A percentile compares a stretch with the other conserved stretches of the same genome.
These are phyloP conservation scores for Hetaerina titia DNA, from an alignment of 2,888 invertebrate species.

Conservation along the genomic window DNA sequence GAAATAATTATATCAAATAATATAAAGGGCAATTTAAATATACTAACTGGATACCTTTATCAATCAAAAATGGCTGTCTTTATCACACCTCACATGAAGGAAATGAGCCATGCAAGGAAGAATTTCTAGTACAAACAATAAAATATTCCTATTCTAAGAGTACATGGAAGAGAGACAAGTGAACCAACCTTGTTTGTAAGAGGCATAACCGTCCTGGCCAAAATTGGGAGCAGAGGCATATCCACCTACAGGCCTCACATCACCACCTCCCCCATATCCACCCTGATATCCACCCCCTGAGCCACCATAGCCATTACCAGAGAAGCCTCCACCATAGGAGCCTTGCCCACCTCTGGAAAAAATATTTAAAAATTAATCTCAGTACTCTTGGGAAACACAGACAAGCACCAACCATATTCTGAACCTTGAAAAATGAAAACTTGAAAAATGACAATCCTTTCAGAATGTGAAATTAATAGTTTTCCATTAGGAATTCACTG, in stretches of 20 bases:
- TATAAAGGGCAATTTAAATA: not conserved
- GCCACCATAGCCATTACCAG: constrained; percentile 48
- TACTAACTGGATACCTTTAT: not conserved
- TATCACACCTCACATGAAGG: not conserved
- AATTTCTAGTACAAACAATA: not conserved
- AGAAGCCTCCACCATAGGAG: constrained; percentile 44
- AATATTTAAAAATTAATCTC: no score
- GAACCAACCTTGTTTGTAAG: constrained; percentile 59
- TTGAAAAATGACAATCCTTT: no score
- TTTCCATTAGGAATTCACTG: no score
- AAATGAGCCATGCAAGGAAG: not conserved
- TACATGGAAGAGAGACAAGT: no score
- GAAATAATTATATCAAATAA: not conserved
- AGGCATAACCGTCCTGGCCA: constrained; percentile 60
- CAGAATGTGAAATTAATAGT: no score
- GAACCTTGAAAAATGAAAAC: no score
- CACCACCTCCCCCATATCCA: constrained; percentile 53
- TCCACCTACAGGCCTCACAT: constrained; percentile 54
- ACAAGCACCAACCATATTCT: no score
- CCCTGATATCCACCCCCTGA: constrained; percentile 60
- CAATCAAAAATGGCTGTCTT: not conserved
- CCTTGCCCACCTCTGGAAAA: constrained; percentile 45
- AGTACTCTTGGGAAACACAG: no score
- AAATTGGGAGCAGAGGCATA: constrained; percentile 43
- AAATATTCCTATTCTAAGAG: no score